phyloP scores from a whole-genome alignment of 2,797 vertebrate genomes.

The Lepus townsendii region DNA sequence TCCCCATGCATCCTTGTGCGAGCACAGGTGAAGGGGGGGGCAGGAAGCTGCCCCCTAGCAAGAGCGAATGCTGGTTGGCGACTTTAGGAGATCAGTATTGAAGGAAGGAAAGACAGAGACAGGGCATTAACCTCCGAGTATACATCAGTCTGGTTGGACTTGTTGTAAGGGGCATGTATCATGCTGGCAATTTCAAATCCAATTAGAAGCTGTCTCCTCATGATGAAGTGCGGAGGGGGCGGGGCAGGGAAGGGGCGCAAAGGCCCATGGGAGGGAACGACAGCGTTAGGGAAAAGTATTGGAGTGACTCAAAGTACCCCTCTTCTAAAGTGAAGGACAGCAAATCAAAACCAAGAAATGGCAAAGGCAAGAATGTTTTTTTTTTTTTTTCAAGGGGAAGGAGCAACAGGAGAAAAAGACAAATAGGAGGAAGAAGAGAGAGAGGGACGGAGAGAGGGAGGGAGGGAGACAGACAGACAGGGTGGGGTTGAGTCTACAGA shows the following conservation, averaged over 20 bases:
- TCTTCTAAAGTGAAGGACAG: constrained; percentile 32
- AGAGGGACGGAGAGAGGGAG: too few relatives aligned
- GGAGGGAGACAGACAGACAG: neutral
- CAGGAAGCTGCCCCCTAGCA: neutral
- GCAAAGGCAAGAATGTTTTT: neutral
- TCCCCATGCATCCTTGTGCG: neutral
- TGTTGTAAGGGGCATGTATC: neutral
- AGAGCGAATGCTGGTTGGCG: neutral
- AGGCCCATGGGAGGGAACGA: neutral
- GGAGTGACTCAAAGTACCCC: neutral
- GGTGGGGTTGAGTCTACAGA: neutral
- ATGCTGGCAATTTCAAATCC: neutral
- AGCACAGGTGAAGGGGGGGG: neutral
- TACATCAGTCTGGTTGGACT: neutral
- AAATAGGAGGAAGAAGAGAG: neutral
- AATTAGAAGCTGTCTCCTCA: neutral
- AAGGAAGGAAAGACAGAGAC: neutral
- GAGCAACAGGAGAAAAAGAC: neutral
- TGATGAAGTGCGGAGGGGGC: fast-evolving
- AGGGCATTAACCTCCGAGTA: neutral
- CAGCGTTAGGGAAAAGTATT: neutral
- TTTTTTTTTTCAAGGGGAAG: neutral
- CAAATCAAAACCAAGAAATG: neutral
- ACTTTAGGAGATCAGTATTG: neutral
- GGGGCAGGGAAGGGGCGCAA: neutral